Conservation (phyloP, 2,797 vertebrate genomes). For the Poeciliopsis paucimaculata region DNA sequence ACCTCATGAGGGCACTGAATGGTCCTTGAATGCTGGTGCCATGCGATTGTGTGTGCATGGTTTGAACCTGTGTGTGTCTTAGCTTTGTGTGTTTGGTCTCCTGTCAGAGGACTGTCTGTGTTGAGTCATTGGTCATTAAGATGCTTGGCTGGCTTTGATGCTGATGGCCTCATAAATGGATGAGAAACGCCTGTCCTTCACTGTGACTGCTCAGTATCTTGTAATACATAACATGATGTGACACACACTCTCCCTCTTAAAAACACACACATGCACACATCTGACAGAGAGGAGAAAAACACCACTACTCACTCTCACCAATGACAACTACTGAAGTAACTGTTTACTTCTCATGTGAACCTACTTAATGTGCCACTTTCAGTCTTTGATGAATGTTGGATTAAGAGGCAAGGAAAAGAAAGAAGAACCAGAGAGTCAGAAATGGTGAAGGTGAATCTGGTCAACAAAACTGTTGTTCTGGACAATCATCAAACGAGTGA, state of each 20-base stretch:
- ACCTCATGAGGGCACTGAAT: background rate
- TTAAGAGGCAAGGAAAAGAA: background rate
- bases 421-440: background rate
- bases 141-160: conserved; percentile 66
- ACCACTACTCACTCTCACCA: conserved; percentile 6
- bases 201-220: conserved; percentile 39
- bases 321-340: conserved; percentile 6
- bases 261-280: conserved; percentile 2
- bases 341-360: background rate
- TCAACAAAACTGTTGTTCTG: background rate
- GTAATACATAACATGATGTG: conserved; percentile 28
- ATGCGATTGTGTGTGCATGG: conserved; percentile 20
- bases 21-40: conserved; percentile 2
- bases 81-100: background rate
- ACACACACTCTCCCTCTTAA: conserved; percentile 17
- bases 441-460: background rate
- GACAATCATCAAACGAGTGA: background rate
- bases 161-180: conserved; percentile 63
- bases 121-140: conserved; percentile 68
- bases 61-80: conserved; percentile 38
- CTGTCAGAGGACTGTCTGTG: conserved; percentile 37
- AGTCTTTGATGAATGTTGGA: background rate
- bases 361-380: background rate
- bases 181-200: conserved; percentile 62
- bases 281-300: conserved; percentile 7